phyloP scores from a whole-genome alignment of 2,113 vertebrate genomes.

The Prunella himalayana region DNA sequence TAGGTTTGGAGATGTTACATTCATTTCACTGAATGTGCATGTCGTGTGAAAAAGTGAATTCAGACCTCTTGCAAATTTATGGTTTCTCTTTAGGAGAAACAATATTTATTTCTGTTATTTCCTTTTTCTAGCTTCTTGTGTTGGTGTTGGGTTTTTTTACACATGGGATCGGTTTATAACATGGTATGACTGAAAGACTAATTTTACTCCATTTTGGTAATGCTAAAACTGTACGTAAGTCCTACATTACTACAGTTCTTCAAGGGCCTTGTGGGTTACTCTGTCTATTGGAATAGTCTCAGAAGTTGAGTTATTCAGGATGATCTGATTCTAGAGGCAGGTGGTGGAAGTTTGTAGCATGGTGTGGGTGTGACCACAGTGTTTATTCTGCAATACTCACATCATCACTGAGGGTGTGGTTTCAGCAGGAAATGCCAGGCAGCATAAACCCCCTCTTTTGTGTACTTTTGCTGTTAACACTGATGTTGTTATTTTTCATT shows the following conservation, averaged over 20 bases:
- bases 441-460: rapidly evolving
- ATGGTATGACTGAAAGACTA: not conserved
- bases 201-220: not conserved
- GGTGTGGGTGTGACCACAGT: not conserved
- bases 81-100: not conserved
- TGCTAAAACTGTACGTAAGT: not conserved
- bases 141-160: no score
- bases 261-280: not conserved
- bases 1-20: not conserved
- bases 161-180: not conserved
- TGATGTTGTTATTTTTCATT: not conserved
- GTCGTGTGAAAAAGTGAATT: not conserved
- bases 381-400: not conserved
- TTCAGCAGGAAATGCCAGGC: not conserved
- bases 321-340: not conserved
- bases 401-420: not conserved
- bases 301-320: not conserved
- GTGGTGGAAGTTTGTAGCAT: not conserved
- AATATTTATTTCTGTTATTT: not conserved
- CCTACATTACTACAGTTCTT: not conserved
- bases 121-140: not conserved
- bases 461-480: not conserved
- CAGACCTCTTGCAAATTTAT: not conserved
- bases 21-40: not conserved
- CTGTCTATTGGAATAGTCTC: not conserved